Base-by-base conservation (phyloP, 2,888 invertebrate genomes). In the Gari tellinella region DNA sequence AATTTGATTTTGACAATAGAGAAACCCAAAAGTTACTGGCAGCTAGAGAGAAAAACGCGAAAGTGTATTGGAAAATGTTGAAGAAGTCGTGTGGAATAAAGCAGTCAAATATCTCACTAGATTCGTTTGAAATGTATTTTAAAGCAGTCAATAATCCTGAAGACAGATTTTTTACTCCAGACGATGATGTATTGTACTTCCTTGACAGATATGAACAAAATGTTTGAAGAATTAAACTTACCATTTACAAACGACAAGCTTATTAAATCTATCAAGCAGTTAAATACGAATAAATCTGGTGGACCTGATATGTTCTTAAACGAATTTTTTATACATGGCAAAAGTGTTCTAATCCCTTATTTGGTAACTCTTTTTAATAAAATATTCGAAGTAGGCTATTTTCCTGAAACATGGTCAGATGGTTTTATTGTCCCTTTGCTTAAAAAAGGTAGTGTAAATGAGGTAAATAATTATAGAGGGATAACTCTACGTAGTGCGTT, bases 21-120 rank as follows among this genome's bases (percentile, higher is more conserved):
- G 19, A 65, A 57, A 57, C 63, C n/a, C 10, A 55, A 12, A 53
- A 63, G 25, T 37, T 63, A 31, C 23, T 53, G 46, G 8, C 26
- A 23, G 25, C 19, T 10, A 48, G 51, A 21, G 51, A 31, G 19
- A 25, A 41, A 48, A 65, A 65, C 51, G 65, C 65, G n/a, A 65
- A 51, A 43, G 41, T 52, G 3, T 67, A 67, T 46, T 67, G 58
- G 67, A 60, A 52, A 38, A 31, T 67, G 14, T 25, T 67, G 45
- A 67, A 60, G 37, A 17, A 17, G 14, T 2, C 43, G 12, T 10
- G 31, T n/a, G 31, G 31, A 4, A 7, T 31, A 31, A 31, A 31
- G 10, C 31, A 31, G 10, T 31, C 31, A 31, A 31, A 31, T 31
- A 10, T 31, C 4, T 7, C 4, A 31, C 4, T 31, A 31, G 10